Evolutionary conservation across 2,888 invertebrate species (phyloP).

Genomic region (Erebia ligea): DNA sequence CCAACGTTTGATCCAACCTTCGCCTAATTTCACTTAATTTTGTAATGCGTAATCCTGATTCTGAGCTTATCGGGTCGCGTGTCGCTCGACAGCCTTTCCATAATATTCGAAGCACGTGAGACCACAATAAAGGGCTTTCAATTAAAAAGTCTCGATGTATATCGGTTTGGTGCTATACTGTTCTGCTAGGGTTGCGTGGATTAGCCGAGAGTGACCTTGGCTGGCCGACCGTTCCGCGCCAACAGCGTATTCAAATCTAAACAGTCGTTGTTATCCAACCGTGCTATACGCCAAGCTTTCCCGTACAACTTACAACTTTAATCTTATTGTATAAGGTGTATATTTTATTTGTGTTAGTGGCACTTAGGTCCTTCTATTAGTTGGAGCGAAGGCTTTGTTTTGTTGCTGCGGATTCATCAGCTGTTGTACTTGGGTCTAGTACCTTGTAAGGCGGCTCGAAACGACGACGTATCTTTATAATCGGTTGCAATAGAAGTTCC

Average conservation of each 20-base stretch:
- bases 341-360: slow-evolving; percentile 51
- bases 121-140: slow-evolving; percentile 62
- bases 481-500: slow-evolving; percentile 22
- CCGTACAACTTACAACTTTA: slow-evolving; percentile 55
- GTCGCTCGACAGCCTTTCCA: slow-evolving; percentile 51
- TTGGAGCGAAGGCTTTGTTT: slow-evolving; percentile 60
- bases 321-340: slow-evolving; percentile 50
- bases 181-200: slow-evolving; percentile 69
- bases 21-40: slow-evolving; percentile 62
- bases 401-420: slow-evolving; percentile 78
- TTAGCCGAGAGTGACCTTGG: slow-evolving; percentile 76
- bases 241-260: slow-evolving; percentile 70
- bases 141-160: slow-evolving; percentile 65
- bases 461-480: slow-evolving; percentile 59
- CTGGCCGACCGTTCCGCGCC: slow-evolving; percentile 55
- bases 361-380: slow-evolving; percentile 50
- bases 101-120: slow-evolving; percentile 68
- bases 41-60: slow-evolving; percentile 68
- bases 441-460: slow-evolving; percentile 57
- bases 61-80: slow-evolving; percentile 70
- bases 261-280: slow-evolving; percentile 70
- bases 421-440: slow-evolving; percentile 72
- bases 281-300: slow-evolving; percentile 67
- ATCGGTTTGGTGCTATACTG: slow-evolving; percentile 60
- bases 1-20: slow-evolving; percentile 49